Evolutionary conservation across 2,113 vertebrate species (phyloP).

Genomic region (Galemys pyrenaicus): DNA sequence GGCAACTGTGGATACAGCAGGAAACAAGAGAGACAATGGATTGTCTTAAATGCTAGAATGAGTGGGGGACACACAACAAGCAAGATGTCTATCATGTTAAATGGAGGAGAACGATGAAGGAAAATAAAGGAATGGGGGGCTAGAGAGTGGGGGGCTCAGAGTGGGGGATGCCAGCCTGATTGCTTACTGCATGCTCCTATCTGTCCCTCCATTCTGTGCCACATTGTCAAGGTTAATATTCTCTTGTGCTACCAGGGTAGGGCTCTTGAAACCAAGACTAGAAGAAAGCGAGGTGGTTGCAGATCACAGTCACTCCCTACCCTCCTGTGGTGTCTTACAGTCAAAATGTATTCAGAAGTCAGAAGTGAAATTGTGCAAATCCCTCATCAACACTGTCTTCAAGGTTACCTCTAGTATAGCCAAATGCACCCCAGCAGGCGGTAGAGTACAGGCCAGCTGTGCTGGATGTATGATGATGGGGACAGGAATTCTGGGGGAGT

Average conservation of each 20-base stretch:
- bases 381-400: conserved; percentile 50
- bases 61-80: background rate
- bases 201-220: background rate
- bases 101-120: background rate
- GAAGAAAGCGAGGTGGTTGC: background rate
- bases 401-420: conserved; percentile 66
- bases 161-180: too few species aligned
- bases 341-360: conserved; percentile 54
- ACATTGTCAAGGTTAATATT: background rate
- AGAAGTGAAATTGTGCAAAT: conserved; percentile 56
- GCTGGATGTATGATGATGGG: conserved; percentile 28
- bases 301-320: background rate
- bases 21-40: background rate
- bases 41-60: background rate
- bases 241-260: background rate
- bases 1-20: background rate
- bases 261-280: background rate
- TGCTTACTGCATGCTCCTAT: background rate
- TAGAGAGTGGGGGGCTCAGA: fast-evolving
- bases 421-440: background rate
- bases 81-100: background rate
- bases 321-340: background rate
- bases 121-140: background rate
- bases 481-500: conserved; percentile 53
- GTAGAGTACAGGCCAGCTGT: background rate